phyloP scores from a whole-genome alignment of 2,113 vertebrate genomes.

The Apodemus speciosus region DNA sequence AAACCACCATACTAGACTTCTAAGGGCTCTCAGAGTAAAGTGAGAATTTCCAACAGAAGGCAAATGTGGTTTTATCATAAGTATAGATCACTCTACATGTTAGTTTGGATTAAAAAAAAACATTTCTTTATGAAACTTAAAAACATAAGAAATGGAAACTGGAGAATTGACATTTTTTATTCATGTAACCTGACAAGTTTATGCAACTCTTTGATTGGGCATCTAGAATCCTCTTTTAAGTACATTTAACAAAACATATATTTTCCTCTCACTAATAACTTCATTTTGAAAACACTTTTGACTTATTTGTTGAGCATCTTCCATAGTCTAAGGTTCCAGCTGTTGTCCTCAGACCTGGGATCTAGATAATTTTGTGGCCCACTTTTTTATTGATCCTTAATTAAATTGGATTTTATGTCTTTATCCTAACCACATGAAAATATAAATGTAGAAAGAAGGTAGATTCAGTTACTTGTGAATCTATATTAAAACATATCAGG shows the following conservation, averaged over 20 bases:
- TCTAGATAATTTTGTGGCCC: neutral
- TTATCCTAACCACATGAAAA: neutral
- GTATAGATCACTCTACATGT: neutral
- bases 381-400: neutral
- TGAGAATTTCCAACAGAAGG: constrained; percentile 79
- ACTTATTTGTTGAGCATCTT: neutral
- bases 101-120: constrained; percentile 50
- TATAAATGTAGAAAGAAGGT: constrained; percentile 18
- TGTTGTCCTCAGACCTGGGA: neutral
- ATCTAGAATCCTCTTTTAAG: neutral
- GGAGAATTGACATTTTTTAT: constrained; percentile 29
- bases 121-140: constrained; percentile 33
- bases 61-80: constrained; percentile 72
- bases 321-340: neutral
- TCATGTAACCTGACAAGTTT: neutral
- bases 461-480: constrained; percentile 28
- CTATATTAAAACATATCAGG: neutral
- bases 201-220: neutral
- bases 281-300: neutral
- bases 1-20: constrained; percentile 80
- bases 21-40: constrained; percentile 80
- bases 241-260: neutral
- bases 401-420: constrained; percentile 23
- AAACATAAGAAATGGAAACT: neutral
- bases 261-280: neutral